Evolutionary conservation across 2,113 vertebrate species (phyloP), one percentile per base, ranked within the genome.

Genomic region (Mustela nigripes): DNA sequence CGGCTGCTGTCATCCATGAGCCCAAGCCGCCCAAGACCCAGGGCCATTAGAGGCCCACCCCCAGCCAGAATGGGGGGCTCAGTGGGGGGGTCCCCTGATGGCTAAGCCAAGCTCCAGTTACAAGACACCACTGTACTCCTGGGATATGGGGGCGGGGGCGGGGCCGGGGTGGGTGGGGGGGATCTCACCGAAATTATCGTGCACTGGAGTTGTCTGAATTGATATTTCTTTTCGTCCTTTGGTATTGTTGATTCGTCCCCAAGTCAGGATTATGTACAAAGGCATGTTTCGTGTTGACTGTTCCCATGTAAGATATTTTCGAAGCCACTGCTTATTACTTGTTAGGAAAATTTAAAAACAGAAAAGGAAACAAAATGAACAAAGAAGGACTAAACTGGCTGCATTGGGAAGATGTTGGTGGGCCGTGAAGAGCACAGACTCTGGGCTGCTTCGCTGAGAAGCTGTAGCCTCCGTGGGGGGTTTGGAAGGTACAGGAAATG

Each of bases 21-120:
- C 98, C 99, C 94, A 99, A 99, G 98, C 99, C 99, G 16, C 99
- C 99, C 65, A 99, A 99, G 95, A 98, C 99, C 81, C 99, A 99
- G 96, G 99, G 99, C 97, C 99, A 99, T 94, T 99, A 99, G 99
- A 98, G 82, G 96, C 81, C 93, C 56, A 0, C 0, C 88, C 50
- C 50, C 22, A 36, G 89, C 69, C 63, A 21, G 90, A 50, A 39
- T 14, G 91, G 82, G 92, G 97, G 65, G 45, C 26, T 71, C 89
- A 80, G 95, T 7, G 56, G 53, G 88, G 96, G 88, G 58, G 56
- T 92, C 96, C 93, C 96, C 92, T 56, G 67, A 28, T 81, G 98
- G 96, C 98, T 97, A 96, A 96, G 98, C 97, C 85, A 96, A 95
- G 97, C 97, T 98, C 95, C 98, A 93, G 94, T 97, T 96, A 97